phyloP scores from a whole-genome alignment of 2,888 invertebrate species.

The Stenolophus ochropezus region DNA sequence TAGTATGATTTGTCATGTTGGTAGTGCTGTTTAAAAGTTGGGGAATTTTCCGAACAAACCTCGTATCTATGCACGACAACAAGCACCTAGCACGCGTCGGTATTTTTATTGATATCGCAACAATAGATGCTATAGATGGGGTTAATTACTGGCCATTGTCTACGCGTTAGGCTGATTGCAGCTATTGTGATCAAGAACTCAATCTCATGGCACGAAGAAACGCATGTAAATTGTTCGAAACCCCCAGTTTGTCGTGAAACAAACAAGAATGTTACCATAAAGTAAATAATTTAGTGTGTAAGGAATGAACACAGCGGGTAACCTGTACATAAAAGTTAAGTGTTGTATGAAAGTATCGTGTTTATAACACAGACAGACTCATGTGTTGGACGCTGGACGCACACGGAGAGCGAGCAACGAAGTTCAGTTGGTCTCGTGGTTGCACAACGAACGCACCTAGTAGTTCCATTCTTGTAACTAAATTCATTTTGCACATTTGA shows the following conservation, averaged over 20 bases:
- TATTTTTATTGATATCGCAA: conserved; percentile 60
- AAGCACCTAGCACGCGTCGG: conserved; percentile 50
- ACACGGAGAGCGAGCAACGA: conserved; percentile 23
- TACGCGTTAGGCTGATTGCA: conserved; percentile 60
- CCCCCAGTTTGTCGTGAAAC: conserved; percentile 46
- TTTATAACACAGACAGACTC: conserved; percentile 46
- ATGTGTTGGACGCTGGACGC: conserved; percentile 41
- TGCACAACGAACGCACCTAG: conserved; percentile 39
- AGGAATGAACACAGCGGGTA: conserved; percentile 67
- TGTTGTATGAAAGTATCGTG: conserved; percentile 64
- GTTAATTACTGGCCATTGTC: conserved; percentile 65
- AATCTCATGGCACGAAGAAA: conserved; percentile 59
- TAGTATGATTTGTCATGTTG: no score
- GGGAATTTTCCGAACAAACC: no score
- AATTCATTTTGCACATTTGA: not conserved
- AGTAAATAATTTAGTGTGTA: conserved; percentile 67
- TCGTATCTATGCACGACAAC: conserved; percentile 58
- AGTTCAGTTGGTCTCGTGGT: conserved; percentile 35
- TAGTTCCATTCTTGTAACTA: not conserved
- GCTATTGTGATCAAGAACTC: conserved; percentile 65
- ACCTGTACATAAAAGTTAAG: conserved; percentile 65
- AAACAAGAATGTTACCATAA: conserved; percentile 69
- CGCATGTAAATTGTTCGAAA: conserved; percentile 42
- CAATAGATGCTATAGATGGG: conserved; percentile 58
- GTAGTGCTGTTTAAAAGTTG: no score